Evolutionary conservation across 2,113 vertebrate species (phyloP).

Genomic region (Datnioides undecimradiatus): DNA sequence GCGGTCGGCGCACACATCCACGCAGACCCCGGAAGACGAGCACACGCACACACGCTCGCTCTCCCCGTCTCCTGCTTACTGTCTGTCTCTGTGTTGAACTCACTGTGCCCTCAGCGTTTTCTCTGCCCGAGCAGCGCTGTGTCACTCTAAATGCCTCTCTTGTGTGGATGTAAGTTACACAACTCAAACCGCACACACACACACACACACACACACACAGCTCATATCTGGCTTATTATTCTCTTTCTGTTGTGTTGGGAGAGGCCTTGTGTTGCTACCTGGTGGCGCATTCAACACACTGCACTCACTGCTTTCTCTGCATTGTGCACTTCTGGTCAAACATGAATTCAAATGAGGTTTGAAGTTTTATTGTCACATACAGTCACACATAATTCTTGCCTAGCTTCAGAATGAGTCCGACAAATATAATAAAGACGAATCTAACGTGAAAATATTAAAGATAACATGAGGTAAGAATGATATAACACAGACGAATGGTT

Average conservation of each 20-base stretch:
- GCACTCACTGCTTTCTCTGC: background rate
- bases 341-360: background rate
- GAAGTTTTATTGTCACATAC: too few relatives aligned
- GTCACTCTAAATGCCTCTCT: background rate
- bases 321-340: background rate
- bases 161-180: background rate
- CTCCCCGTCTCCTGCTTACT: background rate
- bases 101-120: background rate
- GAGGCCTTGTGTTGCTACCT: background rate
- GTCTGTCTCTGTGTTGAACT: conserved; percentile 6
- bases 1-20: background rate
- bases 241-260: background rate
- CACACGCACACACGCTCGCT: background rate
- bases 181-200: background rate
- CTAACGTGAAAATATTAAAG: too few relatives aligned
- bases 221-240: background rate
- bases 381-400: too few relatives aligned
- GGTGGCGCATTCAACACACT: too few relatives aligned
- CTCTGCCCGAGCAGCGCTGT: background rate
- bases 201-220: too few relatives aligned
- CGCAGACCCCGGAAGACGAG: background rate
- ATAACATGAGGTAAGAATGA: too few relatives aligned
- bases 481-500: too few relatives aligned
- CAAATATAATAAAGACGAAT: too few relatives aligned
- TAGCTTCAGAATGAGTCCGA: too few relatives aligned